Conservation (phyloP, 53 echinoderm and acorn worm species). For the Patiria pectinifera region DNA sequence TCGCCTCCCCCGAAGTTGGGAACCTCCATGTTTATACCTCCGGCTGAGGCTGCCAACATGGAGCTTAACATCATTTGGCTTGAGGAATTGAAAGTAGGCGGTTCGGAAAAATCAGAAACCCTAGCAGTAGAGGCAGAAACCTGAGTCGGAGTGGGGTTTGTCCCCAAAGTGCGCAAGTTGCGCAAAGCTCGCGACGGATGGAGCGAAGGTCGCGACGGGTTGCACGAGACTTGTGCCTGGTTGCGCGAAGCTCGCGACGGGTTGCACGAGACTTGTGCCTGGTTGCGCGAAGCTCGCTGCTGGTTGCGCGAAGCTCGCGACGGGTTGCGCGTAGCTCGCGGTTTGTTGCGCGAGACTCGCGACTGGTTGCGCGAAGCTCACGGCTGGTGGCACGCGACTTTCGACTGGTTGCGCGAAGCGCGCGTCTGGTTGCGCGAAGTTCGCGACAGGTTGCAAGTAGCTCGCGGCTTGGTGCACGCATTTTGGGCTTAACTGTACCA, state of each 20-base stretch:
- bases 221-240: background rate
- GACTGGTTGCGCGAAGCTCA: background rate
- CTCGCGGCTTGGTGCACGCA: no score
- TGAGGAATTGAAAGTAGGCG: no score
- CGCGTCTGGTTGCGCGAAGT: background rate
- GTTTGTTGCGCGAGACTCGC: background rate
- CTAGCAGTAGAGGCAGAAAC: background rate
- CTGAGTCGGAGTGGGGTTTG: background rate
- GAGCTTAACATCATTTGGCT: no score
- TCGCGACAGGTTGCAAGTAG: background rate
- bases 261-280: background rate
- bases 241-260: background rate
- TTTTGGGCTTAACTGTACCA: no score
- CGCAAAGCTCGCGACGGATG: background rate
- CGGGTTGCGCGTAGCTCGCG: background rate
- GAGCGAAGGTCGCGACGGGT: background rate
- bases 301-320: background rate
- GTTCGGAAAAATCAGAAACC: background rate
- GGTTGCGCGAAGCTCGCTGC: background rate
- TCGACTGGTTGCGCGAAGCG: background rate
- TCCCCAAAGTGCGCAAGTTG: background rate
- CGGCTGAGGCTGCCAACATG: no score
- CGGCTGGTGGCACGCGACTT: background rate
- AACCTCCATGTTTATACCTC: no score
- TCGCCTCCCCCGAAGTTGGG: slow-evolving; percentile 17